Conservation (phyloP, 30 jellyfish, hydroid and myxozoan genomes). For the Aurelia aurita region DNA sequence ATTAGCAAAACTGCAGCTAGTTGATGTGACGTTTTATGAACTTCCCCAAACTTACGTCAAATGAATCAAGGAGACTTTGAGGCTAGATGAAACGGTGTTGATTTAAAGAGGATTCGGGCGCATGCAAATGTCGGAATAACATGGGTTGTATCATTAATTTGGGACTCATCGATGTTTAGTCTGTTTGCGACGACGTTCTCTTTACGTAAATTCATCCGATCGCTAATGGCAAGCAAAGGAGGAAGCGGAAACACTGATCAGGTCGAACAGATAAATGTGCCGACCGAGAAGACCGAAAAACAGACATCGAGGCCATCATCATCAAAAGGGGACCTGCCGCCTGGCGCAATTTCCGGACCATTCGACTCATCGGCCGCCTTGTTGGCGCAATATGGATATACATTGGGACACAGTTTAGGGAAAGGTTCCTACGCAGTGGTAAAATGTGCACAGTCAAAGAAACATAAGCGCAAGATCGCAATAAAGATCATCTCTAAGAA, state of each 20-base stretch:
- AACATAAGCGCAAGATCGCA: constrained; percentile 90
- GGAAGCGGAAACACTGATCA: constrained; percentile 43
- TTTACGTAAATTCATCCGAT: constrained; percentile 27
- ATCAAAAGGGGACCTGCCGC: constrained; percentile 56
- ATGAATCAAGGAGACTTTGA: no score
- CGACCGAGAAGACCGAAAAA: constrained; percentile 19
- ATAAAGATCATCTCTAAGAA: constrained; percentile 95
- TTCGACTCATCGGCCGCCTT: constrained; percentile 97
- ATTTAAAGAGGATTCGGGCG: no score
- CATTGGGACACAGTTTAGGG: constrained; percentile 93
- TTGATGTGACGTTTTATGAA: no score
- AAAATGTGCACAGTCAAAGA: constrained; percentile 89
- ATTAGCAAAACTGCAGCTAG: no score
- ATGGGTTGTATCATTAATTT: no score
- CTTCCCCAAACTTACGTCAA: no score
- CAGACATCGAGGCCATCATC: constrained; percentile 58
- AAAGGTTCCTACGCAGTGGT: constrained; percentile 98
- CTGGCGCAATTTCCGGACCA: constrained; percentile 87
- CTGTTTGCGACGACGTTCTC: constrained; percentile 49
- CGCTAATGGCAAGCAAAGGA: constrained; percentile 66
- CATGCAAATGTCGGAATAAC: no score
- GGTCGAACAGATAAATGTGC: constrained; percentile 3
- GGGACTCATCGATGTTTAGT: constrained; percentile 61
- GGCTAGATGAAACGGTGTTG: no score
- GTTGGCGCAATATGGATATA: constrained; percentile 95